Evolutionary conservation across 2,797 vertebrate species (phyloP).

Genomic region (Phalanger gymnotis): DNA sequence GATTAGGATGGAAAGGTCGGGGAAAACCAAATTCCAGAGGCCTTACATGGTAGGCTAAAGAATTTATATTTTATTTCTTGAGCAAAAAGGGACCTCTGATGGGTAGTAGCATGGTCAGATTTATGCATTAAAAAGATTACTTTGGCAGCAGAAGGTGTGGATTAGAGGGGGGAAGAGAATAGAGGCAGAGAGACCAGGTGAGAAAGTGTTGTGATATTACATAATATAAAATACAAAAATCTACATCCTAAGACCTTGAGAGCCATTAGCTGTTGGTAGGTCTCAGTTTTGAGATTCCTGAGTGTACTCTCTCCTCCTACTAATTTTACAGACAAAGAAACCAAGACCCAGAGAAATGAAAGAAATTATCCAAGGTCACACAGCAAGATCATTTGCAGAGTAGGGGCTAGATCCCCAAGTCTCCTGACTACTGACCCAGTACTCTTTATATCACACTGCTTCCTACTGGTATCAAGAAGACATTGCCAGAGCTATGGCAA

Average conservation of each 20-base stretch:
- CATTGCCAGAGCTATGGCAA: not conserved
- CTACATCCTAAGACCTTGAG: not conserved
- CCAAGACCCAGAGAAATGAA: not conserved
- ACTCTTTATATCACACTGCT: not conserved
- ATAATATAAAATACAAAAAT: not conserved
- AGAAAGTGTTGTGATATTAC: not conserved
- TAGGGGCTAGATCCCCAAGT: not conserved
- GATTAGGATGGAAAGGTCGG: not conserved
- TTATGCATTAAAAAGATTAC: not conserved
- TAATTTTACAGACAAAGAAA: not conserved
- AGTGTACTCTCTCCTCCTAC: not conserved
- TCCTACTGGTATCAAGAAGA: not conserved
- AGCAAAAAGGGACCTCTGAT: not conserved
- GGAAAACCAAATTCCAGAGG: not conserved
- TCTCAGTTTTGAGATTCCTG: not conserved
- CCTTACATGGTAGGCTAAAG: not conserved
- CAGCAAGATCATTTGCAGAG: not conserved
- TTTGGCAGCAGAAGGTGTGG: not conserved
- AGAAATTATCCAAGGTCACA: not conserved
- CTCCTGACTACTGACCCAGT: not conserved
- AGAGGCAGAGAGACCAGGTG: not conserved
- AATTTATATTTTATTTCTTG: not conserved
- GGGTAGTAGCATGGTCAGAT: not conserved
- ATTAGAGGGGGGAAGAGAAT: not conserved
- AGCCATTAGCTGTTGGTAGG: not conserved